Evolutionary conservation across 1,140 invertebrate genomes (phyloP).

Genomic region (Bombus superbus): DNA sequence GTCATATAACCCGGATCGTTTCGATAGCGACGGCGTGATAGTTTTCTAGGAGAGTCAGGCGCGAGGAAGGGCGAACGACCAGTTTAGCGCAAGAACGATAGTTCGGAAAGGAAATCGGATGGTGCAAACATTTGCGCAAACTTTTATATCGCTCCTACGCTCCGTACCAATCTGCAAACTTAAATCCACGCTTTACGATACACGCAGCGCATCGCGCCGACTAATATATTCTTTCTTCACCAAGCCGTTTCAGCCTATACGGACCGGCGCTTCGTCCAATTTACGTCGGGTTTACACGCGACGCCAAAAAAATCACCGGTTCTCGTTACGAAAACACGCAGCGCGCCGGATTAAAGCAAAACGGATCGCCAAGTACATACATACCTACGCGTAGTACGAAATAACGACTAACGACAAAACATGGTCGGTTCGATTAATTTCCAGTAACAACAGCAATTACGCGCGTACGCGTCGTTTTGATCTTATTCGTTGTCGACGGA

Average conservation of each 20-base stretch:
- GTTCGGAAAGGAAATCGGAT: neutral
- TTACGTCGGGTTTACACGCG: neutral
- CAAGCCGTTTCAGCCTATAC: neutral
- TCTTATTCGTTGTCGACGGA: neutral
- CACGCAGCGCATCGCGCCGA: neutral
- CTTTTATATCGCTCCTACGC: neutral
- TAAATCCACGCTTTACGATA: neutral
- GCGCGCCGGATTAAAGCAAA: neutral
- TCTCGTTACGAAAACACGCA: neutral
- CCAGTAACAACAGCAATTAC: conserved; percentile 1
- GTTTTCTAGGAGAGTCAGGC: neutral
- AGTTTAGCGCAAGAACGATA: neutral
- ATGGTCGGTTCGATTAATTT: conserved; percentile 13
- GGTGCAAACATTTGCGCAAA: neutral
- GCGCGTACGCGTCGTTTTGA: neutral
- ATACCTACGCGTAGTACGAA: neutral
- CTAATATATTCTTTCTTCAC: neutral
- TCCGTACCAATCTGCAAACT: neutral
- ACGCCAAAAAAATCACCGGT: neutral
- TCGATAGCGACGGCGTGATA: neutral
- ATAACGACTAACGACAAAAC: neutral
- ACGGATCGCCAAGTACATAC: neutral
- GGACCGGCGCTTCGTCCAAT: neutral
- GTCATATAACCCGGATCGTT: neutral
- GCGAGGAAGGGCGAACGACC: neutral